A percentile compares a stretch with the other conserved stretches of the same genome.
These are phyloP conservation scores for Agrilus cyanescens DNA, from an alignment of 2,888 invertebrate species.

Conservation along the genomic window DNA sequence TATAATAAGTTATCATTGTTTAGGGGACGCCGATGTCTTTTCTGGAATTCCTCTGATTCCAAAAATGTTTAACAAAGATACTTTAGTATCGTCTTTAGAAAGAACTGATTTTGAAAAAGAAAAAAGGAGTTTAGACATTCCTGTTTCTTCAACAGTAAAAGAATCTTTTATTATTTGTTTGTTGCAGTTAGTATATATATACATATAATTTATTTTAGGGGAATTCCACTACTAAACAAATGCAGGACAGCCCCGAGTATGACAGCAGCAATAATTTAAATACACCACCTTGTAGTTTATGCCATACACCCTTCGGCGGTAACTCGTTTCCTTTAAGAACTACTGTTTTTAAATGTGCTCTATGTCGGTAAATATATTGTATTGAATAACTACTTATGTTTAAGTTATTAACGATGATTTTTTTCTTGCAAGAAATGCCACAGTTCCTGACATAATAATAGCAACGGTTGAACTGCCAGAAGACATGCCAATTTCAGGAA, in stretches of 20 bases:
- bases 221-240: constrained; percentile 12
- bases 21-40: constrained; percentile 26
- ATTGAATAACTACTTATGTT: not conserved
- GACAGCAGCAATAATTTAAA: constrained; percentile 7
- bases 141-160: not conserved
- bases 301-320: constrained; percentile 75
- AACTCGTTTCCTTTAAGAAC: constrained; percentile 61
- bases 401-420: constrained; percentile 7
- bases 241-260: constrained; percentile 32
- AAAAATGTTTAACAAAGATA: constrained; percentile 25
- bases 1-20: constrained; percentile 52
- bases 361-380: constrained; percentile 50
- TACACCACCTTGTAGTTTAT: constrained; percentile 13
- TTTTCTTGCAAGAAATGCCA: constrained; percentile 52
- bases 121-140: constrained; percentile 20
- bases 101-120: constrained; percentile 40
- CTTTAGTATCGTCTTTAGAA: constrained; percentile 41
- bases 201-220: constrained; percentile 1
- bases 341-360: constrained; percentile 57
- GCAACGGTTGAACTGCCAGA: constrained; percentile 80
- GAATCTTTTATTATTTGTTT: too few relatives aligned
- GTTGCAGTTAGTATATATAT: too few relatives aligned
- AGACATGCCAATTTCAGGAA: constrained; percentile 59
- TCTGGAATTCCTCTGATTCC: constrained; percentile 20
- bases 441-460: constrained; percentile 83